These are phyloP conservation scores for Archips crataeganus DNA, from an alignment of 2,888 invertebrate species.

Conservation along the genomic window DNA sequence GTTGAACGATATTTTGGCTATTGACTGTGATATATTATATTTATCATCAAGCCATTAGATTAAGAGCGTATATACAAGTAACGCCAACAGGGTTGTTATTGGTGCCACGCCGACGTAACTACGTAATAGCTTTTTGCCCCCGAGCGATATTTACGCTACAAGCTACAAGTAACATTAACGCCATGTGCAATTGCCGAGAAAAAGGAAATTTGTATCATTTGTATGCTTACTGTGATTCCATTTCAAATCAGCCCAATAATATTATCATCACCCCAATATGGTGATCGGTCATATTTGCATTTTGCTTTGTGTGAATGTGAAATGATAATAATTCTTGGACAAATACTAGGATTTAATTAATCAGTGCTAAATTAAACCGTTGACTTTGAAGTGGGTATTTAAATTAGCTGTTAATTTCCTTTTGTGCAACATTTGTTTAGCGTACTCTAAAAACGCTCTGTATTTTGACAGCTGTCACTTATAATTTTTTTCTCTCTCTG, in stretches of 20 bases:
- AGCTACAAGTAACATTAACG: not conserved
- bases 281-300: not conserved
- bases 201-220: not conserved
- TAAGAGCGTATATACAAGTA: not conserved
- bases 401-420: too few relatives aligned
- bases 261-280: not conserved
- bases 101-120: not conserved
- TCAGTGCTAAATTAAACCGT: not conserved
- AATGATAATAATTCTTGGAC: not conserved
- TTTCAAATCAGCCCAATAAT: constrained; percentile 1
- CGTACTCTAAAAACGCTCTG: too few relatives aligned
- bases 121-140: constrained; percentile 1
- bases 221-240: not conserved
- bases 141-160: not conserved
- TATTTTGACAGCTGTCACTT: too few relatives aligned
- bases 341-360: not conserved
- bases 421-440: too few relatives aligned
- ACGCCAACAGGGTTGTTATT: not conserved
- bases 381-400: not conserved
- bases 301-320: not conserved
- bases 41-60: not conserved
- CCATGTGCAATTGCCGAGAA: constrained; percentile 9
- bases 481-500: too few relatives aligned
- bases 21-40: too few relatives aligned
- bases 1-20: too few relatives aligned